Base-by-base conservation (phyloP, 2,113 vertebrate genomes). In the Tragelaphus imberbis region DNA sequence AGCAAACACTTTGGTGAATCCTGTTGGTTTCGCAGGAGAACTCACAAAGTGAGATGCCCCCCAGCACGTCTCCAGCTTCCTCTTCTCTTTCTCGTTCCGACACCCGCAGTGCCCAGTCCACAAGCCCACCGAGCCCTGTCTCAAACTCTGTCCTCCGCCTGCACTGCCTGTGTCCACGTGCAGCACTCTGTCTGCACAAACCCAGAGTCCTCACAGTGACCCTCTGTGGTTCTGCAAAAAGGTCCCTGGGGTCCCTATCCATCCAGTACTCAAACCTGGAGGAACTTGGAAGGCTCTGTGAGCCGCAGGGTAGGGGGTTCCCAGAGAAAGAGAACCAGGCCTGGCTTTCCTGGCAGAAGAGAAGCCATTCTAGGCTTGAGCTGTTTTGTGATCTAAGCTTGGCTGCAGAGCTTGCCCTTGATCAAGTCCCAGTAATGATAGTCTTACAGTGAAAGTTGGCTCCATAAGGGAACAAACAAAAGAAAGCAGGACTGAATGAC, bases 41-140 rank as follows among this genome's bases (percentile, higher is more conserved):
- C n/a, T 10, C 51, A 44, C 2, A 7, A n/a, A 19, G 90, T n/a
- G 33, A 71, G 30, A 44, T 1, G 2, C 19, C 30, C 23, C 27
- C n/a, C 8, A 53, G 56, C 51, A 15, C 2, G 44, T 8, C 12
- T 30, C 63, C 56, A 4, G 0, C 30, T 36, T 79, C 36, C 5
- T 61, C 44, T 40, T 58, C 47, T 36, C 16, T 77, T 56, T 58
- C 25, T 33, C 44, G 30, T 27, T 19, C 59, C 30, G 3, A 47
- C 19, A 15, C 14, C 12, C 6, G 6, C 33, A 5, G 9, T 33
- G 6, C 6, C 19, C 36, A 4, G 7, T 28, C 23, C 49, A 1
- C 71, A 21, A 16, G 13, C 56, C 40, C 27, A 15, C 8, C 47
- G 11, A 58, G 27, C n/a, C 71, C 68, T 28, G 53, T 51, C 36